Evolutionary conservation across 2,888 invertebrate species (phyloP), one percentile per base, ranked within the genome.

Genomic region (Dorcus hopei): DNA sequence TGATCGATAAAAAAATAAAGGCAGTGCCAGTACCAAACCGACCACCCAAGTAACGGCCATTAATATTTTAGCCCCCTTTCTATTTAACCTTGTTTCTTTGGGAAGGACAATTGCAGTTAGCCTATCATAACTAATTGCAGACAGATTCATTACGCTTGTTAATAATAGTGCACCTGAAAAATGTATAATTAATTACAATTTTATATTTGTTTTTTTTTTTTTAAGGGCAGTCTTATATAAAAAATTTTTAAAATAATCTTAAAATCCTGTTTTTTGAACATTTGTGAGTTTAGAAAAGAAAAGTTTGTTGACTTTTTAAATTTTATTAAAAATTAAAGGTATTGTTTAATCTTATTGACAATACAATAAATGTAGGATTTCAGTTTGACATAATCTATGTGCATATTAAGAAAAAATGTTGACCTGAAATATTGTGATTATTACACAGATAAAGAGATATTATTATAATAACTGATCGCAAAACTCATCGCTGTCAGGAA

Each of bases 41-140:
- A 81, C 70, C 0, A 89, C 51, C 93, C 93, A 93, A 2, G 88
- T 85, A 2, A 80, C 69, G 1, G 79, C 70, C 60, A 92, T 86
- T 5, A 91, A 81, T 61, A 85, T 82, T 38, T 86, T 85, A 0
- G 89, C 87, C 3, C 82, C 83, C 41, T 82, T 80, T 51, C 83
- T 82, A 0, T 86, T 87, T 50, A 93, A 77, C 62, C 88, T 84
- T 0, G 87, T 87, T 65, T 90, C 88, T 68, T 84, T 80, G 0
- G 91, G 89, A 57, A 89, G 76, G 0, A 89, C 88, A 42, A 94
- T 91, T 6, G 91, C 91, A 3, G 91, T 90, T 23, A 94, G 80
- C 16, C 94, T 83, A 72, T 94, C 93, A 70, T 91, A 92, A 51
- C 91, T 91, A 0, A 94, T 89, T 19, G 87, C 83, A 39, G 89